Evolutionary conservation across 2,113 vertebrate genomes (phyloP).

Genomic region (Paradisaea rubra): DNA sequence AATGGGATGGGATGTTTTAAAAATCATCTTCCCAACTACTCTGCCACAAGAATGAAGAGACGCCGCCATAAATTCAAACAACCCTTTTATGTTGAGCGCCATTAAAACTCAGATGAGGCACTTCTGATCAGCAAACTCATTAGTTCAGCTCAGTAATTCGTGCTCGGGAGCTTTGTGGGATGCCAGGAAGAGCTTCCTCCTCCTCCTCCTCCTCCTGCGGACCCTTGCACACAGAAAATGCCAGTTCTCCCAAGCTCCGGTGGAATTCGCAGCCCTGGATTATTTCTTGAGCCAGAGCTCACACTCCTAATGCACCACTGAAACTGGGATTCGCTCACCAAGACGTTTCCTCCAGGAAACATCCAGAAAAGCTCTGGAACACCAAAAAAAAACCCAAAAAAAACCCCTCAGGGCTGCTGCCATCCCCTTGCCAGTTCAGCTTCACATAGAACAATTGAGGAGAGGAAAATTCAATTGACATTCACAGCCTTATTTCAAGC

Average conservation of each 20-base stretch:
- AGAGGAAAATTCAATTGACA: background rate
- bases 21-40: background rate
- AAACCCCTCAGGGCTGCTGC: background rate
- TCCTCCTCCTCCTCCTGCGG: background rate
- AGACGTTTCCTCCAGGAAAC: background rate
- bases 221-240: background rate
- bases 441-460: background rate
- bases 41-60: background rate
- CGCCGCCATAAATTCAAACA: background rate
- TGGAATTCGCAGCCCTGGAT: background rate
- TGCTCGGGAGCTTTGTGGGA: background rate
- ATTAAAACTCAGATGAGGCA: background rate
- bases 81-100: background rate
- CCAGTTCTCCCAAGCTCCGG: background rate
- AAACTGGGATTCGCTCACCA: background rate
- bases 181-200: background rate
- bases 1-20: background rate
- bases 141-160: background rate
- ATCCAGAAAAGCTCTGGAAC: background rate
- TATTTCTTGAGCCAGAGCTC: background rate
- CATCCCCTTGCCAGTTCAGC: background rate
- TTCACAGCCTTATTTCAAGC: background rate
- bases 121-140: background rate
- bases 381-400: too few species aligned
- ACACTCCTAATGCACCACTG: background rate